Evolutionary conservation across 2,797 vertebrate genomes (phyloP).

Genomic region (Morus bassanus): DNA sequence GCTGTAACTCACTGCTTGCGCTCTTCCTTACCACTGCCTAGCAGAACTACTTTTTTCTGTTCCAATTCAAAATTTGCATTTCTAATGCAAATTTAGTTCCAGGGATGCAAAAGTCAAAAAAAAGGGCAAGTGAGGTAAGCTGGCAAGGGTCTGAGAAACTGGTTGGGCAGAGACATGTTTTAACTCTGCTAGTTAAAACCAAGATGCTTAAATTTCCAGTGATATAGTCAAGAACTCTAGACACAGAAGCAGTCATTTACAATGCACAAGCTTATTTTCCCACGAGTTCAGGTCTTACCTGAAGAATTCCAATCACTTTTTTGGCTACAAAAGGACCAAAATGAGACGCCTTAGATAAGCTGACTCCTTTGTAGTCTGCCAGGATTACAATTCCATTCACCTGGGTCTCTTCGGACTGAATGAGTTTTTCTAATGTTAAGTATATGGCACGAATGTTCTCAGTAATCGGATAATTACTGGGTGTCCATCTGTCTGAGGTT

Average conservation of each 20-base stretch:
- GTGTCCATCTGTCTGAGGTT: conserved; percentile 91
- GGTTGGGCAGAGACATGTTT: neutral
- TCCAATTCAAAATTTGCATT: neutral
- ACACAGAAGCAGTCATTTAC: conserved; percentile 33
- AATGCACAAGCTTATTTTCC: conserved; percentile 4
- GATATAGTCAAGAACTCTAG: conserved; percentile 1
- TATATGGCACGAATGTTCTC: conserved; percentile 97
- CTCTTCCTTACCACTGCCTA: neutral
- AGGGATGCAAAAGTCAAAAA: neutral
- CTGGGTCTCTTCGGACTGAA: conserved; percentile 96
- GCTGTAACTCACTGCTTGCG: neutral
- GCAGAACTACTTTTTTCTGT: neutral
- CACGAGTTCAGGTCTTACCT: conserved; percentile 80
- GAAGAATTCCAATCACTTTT: conserved; percentile 96
- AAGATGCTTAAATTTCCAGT: neutral
- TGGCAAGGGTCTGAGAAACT: neutral
- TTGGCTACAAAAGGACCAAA: conserved; percentile 98
- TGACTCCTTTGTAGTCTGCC: conserved; percentile 95
- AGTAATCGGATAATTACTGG: conserved; percentile 92
- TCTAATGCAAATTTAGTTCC: neutral
- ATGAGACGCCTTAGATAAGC: conserved; percentile 96
- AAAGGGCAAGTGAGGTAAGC: neutral
- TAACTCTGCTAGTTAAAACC: neutral
- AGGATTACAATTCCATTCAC: conserved; percentile 98
- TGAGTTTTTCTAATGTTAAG: conserved; percentile 96